These are phyloP conservation scores for Escarpia spicata DNA, from an alignment of 2,888 invertebrate species.

Conservation along the genomic window DNA sequence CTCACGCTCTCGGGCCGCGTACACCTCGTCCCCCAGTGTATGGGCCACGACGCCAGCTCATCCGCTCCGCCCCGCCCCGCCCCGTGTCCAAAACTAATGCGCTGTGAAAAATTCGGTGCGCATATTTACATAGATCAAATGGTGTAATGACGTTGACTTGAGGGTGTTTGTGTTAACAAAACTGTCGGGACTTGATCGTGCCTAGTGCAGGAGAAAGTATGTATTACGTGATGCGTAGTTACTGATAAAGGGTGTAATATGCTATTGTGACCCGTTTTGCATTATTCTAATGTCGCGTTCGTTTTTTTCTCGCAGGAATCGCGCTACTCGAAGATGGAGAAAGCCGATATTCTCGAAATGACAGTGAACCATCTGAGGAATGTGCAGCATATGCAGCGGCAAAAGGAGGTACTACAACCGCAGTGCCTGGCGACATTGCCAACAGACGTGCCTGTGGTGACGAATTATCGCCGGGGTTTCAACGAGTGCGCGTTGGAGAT, in stretches of 20 bases:
- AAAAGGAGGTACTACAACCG: background rate
- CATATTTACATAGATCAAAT: background rate
- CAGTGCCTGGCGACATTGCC: background rate
- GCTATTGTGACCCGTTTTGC: background rate
- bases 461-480: conserved; percentile 45
- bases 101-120: background rate
- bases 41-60: background rate
- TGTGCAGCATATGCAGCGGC: conserved; percentile 46
- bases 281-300: background rate
- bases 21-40: background rate
- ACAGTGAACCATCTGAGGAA: conserved; percentile 60
- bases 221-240: background rate
- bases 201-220: background rate
- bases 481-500: conserved; percentile 61
- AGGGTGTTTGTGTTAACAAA: background rate
- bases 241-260: background rate
- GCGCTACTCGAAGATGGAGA: conserved; percentile 62
- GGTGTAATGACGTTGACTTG: background rate
- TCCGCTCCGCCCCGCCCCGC: background rate
- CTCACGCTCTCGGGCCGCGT: background rate
- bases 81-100: background rate
- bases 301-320: conserved; percentile 51
- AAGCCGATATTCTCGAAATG: conserved; percentile 64
- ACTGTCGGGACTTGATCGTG: background rate
- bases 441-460: conserved; percentile 14